These are phyloP conservation scores for Polyergus mexicanus DNA, from an alignment of 1,140 invertebrate species.

Conservation along the genomic window DNA sequence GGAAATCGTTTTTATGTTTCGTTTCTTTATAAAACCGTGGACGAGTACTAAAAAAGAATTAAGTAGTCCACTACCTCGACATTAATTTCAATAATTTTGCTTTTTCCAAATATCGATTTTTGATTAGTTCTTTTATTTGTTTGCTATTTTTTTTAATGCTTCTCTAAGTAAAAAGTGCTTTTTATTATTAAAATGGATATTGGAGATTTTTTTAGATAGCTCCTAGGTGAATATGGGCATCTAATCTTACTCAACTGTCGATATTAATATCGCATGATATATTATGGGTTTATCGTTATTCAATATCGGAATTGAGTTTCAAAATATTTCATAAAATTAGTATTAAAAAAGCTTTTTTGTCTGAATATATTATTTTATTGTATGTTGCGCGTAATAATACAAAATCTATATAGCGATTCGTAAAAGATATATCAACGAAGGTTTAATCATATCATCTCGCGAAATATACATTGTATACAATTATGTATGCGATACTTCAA, in stretches of 20 bases:
- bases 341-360: neutral
- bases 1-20: neutral
- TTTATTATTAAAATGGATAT: conserved; percentile 34
- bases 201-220: neutral
- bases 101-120: neutral
- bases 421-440: neutral
- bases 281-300: conserved; percentile 27
- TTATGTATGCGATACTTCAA: neutral
- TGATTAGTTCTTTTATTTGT: neutral
- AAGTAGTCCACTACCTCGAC: no score
- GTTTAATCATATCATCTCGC: neutral
- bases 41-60: neutral
- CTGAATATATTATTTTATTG: neutral
- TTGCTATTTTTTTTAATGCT: no score
- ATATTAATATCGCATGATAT: conserved; percentile 13
- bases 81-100: neutral
- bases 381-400: neutral
- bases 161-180: neutral
- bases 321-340: conserved; percentile 25
- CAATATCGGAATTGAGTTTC: conserved; percentile 30
- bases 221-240: neutral
- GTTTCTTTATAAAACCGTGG: neutral
- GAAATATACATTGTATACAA: conserved; percentile 10
- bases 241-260: neutral
- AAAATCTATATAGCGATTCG: neutral